A percentile compares a stretch with the other conserved stretches of the same genome.
Evolutionary conservation across 2,113 vertebrate species (phyloP).

Genomic region (Corvus hawaiiensis): DNA sequence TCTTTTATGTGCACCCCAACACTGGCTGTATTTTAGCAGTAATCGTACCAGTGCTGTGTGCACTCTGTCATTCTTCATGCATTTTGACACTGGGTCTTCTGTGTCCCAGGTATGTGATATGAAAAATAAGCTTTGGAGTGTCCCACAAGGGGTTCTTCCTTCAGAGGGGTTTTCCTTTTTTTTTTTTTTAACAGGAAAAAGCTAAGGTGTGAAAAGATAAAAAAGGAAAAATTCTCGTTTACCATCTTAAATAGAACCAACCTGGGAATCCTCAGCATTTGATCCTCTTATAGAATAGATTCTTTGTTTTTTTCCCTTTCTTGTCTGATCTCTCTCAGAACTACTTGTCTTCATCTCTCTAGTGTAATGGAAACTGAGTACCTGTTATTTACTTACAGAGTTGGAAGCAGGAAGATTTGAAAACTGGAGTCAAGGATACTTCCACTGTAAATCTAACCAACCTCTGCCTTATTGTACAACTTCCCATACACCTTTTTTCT

Average conservation of each 20-base stretch:
- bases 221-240: neutral
- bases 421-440: neutral
- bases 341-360: neutral
- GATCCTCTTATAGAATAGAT: neutral
- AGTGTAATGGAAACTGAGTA: neutral
- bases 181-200: neutral
- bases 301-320: fast-evolving
- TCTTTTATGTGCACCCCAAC: neutral
- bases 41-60: neutral
- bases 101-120: neutral
- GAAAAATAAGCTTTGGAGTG: neutral
- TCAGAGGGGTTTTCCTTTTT: neutral
- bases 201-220: neutral
- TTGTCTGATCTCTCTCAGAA: neutral
- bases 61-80: neutral
- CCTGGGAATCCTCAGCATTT: neutral
- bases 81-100: neutral
- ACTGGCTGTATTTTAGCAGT: neutral
- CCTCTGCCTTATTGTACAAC: neutral
- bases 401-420: neutral
- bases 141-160: neutral
- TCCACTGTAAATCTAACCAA: neutral
- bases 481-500: neutral
- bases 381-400: neutral
- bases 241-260: neutral